These are phyloP conservation scores for Nephrocerus scutellatus DNA, from an alignment of 2,888 invertebrate species.

Conservation along the genomic window DNA sequence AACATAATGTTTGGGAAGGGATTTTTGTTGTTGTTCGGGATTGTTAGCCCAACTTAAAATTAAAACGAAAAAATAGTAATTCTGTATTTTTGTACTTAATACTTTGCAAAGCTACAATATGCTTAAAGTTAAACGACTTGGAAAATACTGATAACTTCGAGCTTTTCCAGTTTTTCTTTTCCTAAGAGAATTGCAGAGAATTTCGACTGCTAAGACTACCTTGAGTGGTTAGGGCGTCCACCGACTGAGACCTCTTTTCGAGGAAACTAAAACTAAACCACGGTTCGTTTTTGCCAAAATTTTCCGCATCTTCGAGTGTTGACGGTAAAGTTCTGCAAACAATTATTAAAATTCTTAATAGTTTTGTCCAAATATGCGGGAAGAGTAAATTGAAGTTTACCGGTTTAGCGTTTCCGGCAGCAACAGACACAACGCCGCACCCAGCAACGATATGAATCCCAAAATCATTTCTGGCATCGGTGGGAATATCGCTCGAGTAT, in stretches of 20 bases:
- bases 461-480: conserved; percentile 53
- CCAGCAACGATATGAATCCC: conserved; percentile 50
- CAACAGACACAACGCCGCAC: conserved; percentile 52
- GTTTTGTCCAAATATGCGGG: neutral
- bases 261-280: conserved; percentile 48
- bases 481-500: conserved; percentile 44
- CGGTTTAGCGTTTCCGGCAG: conserved; percentile 54
- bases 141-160: too few relatives aligned
- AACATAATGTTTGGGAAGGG: too few relatives aligned
- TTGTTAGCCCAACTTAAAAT: too few relatives aligned
- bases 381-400: conserved; percentile 7
- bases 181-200: too few relatives aligned
- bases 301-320: conserved; percentile 54
- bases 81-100: too few relatives aligned
- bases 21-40: too few relatives aligned
- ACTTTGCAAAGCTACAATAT: too few relatives aligned
- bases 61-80: too few relatives aligned
- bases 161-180: too few relatives aligned
- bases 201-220: conserved; percentile 4
- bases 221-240: conserved; percentile 23
- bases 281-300: conserved; percentile 52
- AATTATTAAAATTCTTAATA: neutral
- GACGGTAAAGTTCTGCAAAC: conserved; percentile 49
- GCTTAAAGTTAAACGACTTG: too few relatives aligned
- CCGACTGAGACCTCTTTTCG: conserved; percentile 32